phyloP scores from a whole-genome alignment of 2,888 invertebrate species.

The Hololepta plana region DNA sequence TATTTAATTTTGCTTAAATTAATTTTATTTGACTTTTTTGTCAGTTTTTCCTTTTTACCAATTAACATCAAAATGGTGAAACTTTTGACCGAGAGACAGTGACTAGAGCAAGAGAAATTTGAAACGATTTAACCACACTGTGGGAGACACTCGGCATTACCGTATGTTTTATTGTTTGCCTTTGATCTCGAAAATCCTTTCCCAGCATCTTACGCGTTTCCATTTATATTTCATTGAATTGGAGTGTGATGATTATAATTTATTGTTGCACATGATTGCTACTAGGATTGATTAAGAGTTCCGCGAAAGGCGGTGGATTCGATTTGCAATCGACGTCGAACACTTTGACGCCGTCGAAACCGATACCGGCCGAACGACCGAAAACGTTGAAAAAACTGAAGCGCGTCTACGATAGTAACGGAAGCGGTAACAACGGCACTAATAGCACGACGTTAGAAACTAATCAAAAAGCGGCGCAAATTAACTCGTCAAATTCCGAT shows the following conservation, averaged over 20 bases:
- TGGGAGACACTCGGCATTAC: no score
- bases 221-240: conserved; percentile 5
- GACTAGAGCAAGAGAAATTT: no score
- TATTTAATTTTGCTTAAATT: no score
- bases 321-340: no score
- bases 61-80: no score
- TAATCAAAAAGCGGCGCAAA: conserved; percentile 8
- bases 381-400: conserved; percentile 57
- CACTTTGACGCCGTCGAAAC: conserved; percentile 37
- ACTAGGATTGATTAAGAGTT: conserved; percentile 67
- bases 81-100: no score
- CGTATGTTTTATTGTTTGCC: no score
- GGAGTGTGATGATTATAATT: conserved; percentile 6
- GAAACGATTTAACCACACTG: no score
- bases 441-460: conserved; percentile 17
- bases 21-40: no score
- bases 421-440: conserved; percentile 14
- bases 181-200: no score
- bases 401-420: conserved; percentile 42
- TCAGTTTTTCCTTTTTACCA: no score
- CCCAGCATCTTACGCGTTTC: conserved; percentile 8
- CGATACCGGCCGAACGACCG: conserved; percentile 48
- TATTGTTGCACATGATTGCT: no score
- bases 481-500: conserved; percentile 18
- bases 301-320: conserved; percentile 53